phyloP scores from a whole-genome alignment of 1,140 invertebrate species.

The Drosophila cardini region DNA sequence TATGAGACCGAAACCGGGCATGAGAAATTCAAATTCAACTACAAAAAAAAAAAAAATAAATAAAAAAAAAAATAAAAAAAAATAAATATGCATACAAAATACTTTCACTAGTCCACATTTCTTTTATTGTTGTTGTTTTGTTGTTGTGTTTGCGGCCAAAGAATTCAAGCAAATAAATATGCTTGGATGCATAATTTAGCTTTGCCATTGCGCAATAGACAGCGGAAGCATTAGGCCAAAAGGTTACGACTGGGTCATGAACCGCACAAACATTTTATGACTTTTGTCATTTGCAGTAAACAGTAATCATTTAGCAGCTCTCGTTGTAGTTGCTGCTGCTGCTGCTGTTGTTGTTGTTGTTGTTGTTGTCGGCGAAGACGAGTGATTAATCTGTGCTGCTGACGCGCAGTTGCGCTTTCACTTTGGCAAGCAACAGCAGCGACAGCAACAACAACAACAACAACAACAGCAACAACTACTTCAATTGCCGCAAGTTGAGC shows the following conservation, averaged over 20 bases:
- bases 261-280: constrained; percentile 23
- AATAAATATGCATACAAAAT: constrained; percentile 60
- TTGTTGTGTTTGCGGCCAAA: constrained; percentile 42
- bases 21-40: constrained; percentile 65
- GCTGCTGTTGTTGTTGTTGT: constrained; percentile 12
- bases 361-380: constrained; percentile 33
- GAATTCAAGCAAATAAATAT: constrained; percentile 48
- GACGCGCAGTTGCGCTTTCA: constrained; percentile 69
- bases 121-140: constrained; percentile 1
- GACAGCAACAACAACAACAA: constrained; percentile 13
- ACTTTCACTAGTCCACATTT: constrained; percentile 65
- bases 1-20: constrained; percentile 49
- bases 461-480: constrained; percentile 37
- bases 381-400: constrained; percentile 67
- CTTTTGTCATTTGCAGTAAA: constrained; percentile 18
- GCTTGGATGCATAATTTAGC: constrained; percentile 26
- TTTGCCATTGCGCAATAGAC: constrained; percentile 35
- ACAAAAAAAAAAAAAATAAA: constrained; percentile 7
- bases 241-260: constrained; percentile 59
- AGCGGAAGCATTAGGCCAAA: neutral
- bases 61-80: neutral
- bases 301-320: constrained; percentile 41
- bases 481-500: constrained; percentile 55
- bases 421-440: constrained; percentile 60
- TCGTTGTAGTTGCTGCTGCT: constrained; percentile 13